Evolutionary conservation across 2,113 vertebrate species (phyloP).

Genomic region (Antechinus stuartii): DNA sequence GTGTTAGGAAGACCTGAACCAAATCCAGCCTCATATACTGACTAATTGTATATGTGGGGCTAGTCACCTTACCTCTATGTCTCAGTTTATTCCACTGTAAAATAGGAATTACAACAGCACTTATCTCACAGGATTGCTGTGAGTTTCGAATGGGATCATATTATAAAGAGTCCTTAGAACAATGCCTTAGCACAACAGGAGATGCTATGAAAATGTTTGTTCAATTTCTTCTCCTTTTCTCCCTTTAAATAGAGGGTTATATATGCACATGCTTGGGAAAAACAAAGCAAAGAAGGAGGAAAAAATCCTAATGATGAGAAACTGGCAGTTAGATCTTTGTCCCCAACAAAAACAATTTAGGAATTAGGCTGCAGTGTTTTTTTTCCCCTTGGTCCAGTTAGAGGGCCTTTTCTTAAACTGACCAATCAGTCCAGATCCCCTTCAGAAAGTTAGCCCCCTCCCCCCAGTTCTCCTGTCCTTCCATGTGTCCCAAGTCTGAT

Average conservation of each 20-base stretch:
- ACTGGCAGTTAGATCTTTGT: slow-evolving; percentile 36
- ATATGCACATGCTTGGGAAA: not conserved
- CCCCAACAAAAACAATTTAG: slow-evolving; percentile 22
- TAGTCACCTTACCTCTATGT: not conserved
- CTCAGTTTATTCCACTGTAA: not conserved
- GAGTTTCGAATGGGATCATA: not conserved
- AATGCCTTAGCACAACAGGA: not conserved
- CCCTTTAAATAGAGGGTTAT: not conserved
- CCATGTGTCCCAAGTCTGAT: slow-evolving; percentile 33
- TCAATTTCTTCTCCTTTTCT: not conserved
- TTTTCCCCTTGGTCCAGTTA: not conserved
- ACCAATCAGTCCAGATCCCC: slow-evolving; percentile 22
- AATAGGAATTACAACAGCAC: not conserved
- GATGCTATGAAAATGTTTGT: not conserved
- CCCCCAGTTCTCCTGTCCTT: slow-evolving; percentile 8
- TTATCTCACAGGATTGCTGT: not conserved
- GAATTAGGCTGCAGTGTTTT: slow-evolving; percentile 29
- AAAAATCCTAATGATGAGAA: slow-evolving; percentile 54
- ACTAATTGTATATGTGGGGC: not conserved
- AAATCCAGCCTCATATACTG: not conserved
- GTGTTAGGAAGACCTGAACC: not conserved
- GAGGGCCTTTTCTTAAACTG: slow-evolving; percentile 41
- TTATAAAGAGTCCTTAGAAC: not conserved
- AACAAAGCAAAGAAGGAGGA: not conserved
- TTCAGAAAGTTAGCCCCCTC: slow-evolving; percentile 31